Evolutionary conservation across 2,888 invertebrate genomes (phyloP).

Genomic region (Caprella mutica): DNA sequence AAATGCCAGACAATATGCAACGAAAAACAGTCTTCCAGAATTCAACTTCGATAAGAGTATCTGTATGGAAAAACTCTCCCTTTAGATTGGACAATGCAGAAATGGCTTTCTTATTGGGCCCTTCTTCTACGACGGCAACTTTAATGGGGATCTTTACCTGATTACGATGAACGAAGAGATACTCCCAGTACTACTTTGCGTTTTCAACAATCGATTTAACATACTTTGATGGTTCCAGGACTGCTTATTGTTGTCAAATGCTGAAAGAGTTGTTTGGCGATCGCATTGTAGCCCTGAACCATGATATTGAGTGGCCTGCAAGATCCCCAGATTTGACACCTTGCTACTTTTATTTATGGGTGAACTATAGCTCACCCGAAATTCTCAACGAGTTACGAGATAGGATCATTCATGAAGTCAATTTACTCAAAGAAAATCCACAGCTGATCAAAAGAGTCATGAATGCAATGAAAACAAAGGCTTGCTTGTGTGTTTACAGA

Average conservation of each 20-base stretch:
- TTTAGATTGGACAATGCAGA: background rate
- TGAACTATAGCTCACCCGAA: background rate
- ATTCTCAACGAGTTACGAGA: background rate
- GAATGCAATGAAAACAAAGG: too few species aligned
- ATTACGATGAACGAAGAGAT: background rate
- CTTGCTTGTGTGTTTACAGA: too few species aligned
- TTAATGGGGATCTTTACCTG: background rate
- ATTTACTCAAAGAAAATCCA: background rate
- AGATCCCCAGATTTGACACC: background rate
- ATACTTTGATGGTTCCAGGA: background rate
- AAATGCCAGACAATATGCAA: background rate
- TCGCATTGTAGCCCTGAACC: background rate
- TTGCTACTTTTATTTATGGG: background rate
- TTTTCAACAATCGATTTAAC: background rate
- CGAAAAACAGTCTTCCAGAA: background rate
- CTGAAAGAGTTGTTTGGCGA: background rate
- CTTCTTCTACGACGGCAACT: background rate
- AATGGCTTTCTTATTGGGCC: background rate
- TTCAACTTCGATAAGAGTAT: background rate
- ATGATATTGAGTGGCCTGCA: conserved; percentile 1
- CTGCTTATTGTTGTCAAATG: background rate
- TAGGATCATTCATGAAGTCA: background rate
- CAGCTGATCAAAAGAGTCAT: too few species aligned
- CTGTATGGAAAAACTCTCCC: background rate
- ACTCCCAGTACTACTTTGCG: background rate